Evolutionary conservation across 1,140 invertebrate genomes (phyloP), one percentile per base, ranked within the genome.

Genomic region (Hyles vespertilio): DNA sequence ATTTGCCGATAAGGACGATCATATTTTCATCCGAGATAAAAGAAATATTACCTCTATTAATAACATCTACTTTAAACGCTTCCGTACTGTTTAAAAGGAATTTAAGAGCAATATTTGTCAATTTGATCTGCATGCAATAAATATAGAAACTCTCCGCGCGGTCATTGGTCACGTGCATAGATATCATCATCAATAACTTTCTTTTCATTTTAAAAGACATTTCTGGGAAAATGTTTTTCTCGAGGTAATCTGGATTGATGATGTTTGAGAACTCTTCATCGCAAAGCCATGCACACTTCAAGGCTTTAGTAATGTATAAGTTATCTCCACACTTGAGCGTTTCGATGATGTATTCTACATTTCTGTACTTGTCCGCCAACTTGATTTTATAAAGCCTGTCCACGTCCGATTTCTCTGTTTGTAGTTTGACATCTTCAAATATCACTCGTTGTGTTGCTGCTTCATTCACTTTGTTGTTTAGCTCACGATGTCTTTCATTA

Each of bases 311-410:
- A 22, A 71, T 70, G 44, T 73, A 63, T 11, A 75, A 58, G n/a
- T 50, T 67, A 32, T 75, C 75, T 1, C 68, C 75, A 43, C 55
- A 70, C 56, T 74, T 78, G 1, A 78, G 52, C 5, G 65, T 53
- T 50, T 73, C 64, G 10, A 75, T 32, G 32, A 78, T 70, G 45
- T 75, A 78, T 32, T 72, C 64, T 34, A 70, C 43, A 12, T 75
- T 61, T 53, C 60, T 67, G 12, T 67, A 65, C 53, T 70, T 72
- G 0, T 70, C 66, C 4, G 75, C 75, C 0, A 78, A 22, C 54
- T 70, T 69, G 43, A 78, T 78, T 61, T 78, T 75, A 45, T 70
- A 75, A 0, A 78, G 11, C 47, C 54, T 67, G 47, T 73, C 72
- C 3, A 77, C 49, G 49, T 77, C 72, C 32, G 61, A 54, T 2